Evolutionary conservation across 2,888 invertebrate genomes (phyloP).

Genomic region (Muscina levida): DNA sequence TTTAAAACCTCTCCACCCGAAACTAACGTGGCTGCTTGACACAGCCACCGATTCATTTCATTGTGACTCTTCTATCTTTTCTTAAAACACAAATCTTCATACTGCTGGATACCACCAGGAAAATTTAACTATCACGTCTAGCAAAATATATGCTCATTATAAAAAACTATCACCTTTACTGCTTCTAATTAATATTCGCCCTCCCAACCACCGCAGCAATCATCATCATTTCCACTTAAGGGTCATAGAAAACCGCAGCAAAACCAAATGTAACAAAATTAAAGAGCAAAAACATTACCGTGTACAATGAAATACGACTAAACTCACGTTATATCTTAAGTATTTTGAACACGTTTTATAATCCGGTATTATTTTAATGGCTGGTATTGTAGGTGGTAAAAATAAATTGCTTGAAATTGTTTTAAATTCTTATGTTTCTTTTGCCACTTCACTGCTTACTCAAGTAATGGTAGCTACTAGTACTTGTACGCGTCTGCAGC

Average conservation of each 20-base stretch:
- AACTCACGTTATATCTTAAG: not conserved
- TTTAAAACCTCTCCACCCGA: too few species aligned
- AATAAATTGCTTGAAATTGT: conserved; percentile 74
- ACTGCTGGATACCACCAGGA: too few species aligned
- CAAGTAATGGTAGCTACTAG: not conserved
- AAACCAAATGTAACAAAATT: not conserved
- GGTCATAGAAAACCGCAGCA: not conserved
- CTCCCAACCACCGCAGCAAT: not conserved
- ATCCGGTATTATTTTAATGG: conserved; percentile 46
- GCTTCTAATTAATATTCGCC: too few species aligned
- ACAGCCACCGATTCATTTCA: too few species aligned
- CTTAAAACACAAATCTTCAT: too few species aligned
- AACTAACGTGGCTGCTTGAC: too few species aligned
- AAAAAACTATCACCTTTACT: too few species aligned
- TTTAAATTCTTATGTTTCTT: conserved; percentile 61
- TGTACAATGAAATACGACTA: not conserved
- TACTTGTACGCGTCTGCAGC: conserved; percentile 2
- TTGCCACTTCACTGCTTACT: not conserved
- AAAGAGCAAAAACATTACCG: not conserved
- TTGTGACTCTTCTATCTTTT: too few species aligned
- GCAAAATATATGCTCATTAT: too few species aligned
- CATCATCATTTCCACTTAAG: not conserved
- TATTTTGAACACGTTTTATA: conserved; percentile 47
- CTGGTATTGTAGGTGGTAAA: conserved; percentile 51
- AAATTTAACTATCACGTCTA: too few species aligned